Evolutionary conservation across 2,797 vertebrate genomes (phyloP), one percentile per base, ranked within the genome.

Genomic region (Gallinago nigripennis): DNA sequence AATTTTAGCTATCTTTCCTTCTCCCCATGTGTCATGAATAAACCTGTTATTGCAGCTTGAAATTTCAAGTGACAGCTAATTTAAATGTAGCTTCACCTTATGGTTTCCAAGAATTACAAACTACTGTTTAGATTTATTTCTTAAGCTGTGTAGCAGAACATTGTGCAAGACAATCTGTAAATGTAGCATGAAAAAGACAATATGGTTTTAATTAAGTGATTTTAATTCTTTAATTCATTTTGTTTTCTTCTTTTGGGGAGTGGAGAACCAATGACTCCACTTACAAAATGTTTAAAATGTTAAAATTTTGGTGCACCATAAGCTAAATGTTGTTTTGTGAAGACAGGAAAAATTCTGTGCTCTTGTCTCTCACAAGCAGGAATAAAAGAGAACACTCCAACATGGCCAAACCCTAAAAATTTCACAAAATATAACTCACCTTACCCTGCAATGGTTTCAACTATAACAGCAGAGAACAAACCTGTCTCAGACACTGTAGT

Each of bases 61-160:
- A 92, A 82, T 84, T 90, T 93, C 58, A 77, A 95, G 63, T 94
- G 90, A 94, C 80, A 92, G 64, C 28, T 95, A 91, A 94, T 95
- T 95, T 92, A 88, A 84, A 58, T 63, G 43, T 69, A 54, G 77
- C 30, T 94, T 95, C 86, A 93, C 46, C 41, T 88, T 79, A 79
- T 8, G 51, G 12, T 54, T 92, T 93, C 45, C 3, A 78, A 78
- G 91, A 92, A 68, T 65, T 75, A 15, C 51, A 92, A 94, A 86
- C 23, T 51, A 35, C 58, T 79, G 16, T 93, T 95, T 82, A 88
- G 65, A 79, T 92, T 86, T 93, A 79, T 92, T 94, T 94, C 21
- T 15, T 75, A 86, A 88, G 12, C 63, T 56, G 54, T 45, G 31
- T 60, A 86, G 46, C 71, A 82, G 54, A 88, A 66, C 28, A 43